These are phyloP conservation scores for Atta colombica DNA, from an alignment of 1,140 invertebrate genomes.

Conservation along the genomic window DNA sequence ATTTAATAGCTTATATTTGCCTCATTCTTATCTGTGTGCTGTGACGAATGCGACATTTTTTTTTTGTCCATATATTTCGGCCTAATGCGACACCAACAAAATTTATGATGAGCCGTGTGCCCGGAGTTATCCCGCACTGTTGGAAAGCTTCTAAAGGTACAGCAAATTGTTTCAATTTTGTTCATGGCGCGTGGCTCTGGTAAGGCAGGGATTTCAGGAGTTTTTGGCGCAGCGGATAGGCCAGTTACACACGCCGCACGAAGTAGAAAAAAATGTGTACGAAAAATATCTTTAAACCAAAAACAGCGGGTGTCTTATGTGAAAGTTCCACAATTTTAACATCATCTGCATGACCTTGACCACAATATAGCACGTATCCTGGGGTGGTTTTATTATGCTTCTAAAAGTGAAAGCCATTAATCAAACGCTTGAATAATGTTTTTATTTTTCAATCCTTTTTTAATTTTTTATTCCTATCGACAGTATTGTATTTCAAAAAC, in stretches of 20 bases:
- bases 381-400: neutral
- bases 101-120: constrained; percentile 67
- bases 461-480: constrained; percentile 10
- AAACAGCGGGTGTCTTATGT: neutral
- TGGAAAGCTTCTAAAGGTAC: constrained; percentile 56
- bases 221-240: neutral
- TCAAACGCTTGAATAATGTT: neutral
- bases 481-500: neutral
- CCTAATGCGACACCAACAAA: constrained; percentile 6
- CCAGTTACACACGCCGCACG: constrained; percentile 12
- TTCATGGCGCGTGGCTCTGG: constrained; percentile 72
- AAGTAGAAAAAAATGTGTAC: constrained; percentile 50
- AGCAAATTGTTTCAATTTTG: constrained; percentile 62
- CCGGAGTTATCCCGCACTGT: constrained; percentile 4
- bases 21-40: no score
- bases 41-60: neutral
- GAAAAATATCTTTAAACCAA: constrained; percentile 14
- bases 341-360: constrained; percentile 5
- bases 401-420: neutral
- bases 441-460: neutral
- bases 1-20: constrained; percentile 26
- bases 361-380: neutral
- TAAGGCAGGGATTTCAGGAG: neutral
- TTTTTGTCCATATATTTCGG: neutral
- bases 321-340: constrained; percentile 32